A percentile compares a stretch with the other conserved stretches of the same genome.
phyloP scores from a whole-genome alignment of 2,888 invertebrate genomes.

The Erebia aethiops region DNA sequence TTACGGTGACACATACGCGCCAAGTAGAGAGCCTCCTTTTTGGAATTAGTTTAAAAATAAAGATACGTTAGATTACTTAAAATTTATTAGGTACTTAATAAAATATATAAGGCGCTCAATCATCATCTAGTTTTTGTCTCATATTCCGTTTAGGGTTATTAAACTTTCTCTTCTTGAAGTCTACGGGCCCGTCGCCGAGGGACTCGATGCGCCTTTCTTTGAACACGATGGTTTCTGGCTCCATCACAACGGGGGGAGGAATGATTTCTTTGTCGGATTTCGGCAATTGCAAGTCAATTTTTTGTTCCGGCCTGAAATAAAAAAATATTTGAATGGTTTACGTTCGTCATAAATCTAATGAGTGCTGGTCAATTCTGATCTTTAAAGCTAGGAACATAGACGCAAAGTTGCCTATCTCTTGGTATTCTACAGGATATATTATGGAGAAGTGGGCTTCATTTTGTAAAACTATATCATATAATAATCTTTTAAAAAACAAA shows the following conservation, averaged over 20 bases:
- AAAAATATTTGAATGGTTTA: too few relatives aligned
- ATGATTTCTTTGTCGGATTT: conserved; percentile 68
- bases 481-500: neutral
- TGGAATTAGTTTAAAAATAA: neutral
- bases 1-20: too few relatives aligned
- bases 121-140: conserved; percentile 85
- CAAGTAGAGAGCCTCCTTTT: too few relatives aligned
- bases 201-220: conserved; percentile 84
- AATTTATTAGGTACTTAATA: neutral
- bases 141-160: conserved; percentile 83
- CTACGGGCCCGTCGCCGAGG: conserved; percentile 77
- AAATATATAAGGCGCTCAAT: conserved; percentile 60
- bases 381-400: too few relatives aligned
- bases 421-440: too few relatives aligned
- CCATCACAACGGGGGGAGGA: conserved; percentile 75
- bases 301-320: conserved; percentile 52
- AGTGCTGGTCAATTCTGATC: too few relatives aligned
- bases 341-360: too few relatives aligned
- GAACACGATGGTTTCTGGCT: conserved; percentile 77
- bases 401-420: too few relatives aligned
- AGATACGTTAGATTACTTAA: neutral
- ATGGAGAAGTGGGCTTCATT: neutral
- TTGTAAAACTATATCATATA: neutral
- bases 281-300: conserved; percentile 89
- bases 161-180: conserved; percentile 89